Conservation (phyloP, 2,888 invertebrate species). For the Dastarcus helophoroides region DNA sequence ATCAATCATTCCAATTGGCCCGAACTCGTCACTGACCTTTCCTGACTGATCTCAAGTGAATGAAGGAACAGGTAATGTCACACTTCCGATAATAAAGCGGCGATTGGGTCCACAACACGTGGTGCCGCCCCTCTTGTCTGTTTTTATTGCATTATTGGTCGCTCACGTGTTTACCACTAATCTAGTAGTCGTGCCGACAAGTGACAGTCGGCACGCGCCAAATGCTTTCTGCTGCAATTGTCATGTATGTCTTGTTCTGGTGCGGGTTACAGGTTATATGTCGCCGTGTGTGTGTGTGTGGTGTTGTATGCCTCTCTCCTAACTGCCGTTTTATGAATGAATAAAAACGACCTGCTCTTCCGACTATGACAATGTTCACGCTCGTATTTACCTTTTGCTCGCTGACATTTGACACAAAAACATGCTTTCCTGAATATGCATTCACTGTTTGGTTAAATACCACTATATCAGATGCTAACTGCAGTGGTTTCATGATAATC, state of each 20-base stretch:
- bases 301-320: conserved; percentile 7
- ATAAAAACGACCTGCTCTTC: too few species aligned
- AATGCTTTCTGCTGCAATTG: conserved; percentile 12
- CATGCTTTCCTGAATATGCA: too few species aligned
- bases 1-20: conserved; percentile 22
- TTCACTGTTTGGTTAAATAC: too few species aligned
- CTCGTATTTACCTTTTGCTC: too few species aligned
- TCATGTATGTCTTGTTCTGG: conserved; percentile 9
- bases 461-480: too few species aligned
- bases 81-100: conserved; percentile 15
- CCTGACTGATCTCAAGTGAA: conserved; percentile 17
- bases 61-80: conserved; percentile 17
- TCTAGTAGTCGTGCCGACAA: conserved; percentile 28
- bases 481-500: too few species aligned
- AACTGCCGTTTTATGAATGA: conserved; percentile 12
- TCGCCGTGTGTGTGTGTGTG: neutral
- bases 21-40: conserved; percentile 28
- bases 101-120: conserved; percentile 29
- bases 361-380: too few species aligned
- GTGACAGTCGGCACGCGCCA: conserved; percentile 33
- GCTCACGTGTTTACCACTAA: conserved; percentile 16
- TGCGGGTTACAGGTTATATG: too few species aligned
- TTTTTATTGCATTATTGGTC: conserved; percentile 34
- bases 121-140: conserved; percentile 26
- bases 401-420: too few species aligned